These are phyloP conservation scores for Penaeus indicus DNA, from an alignment of 1,140 invertebrate species.

Conservation along the genomic window DNA sequence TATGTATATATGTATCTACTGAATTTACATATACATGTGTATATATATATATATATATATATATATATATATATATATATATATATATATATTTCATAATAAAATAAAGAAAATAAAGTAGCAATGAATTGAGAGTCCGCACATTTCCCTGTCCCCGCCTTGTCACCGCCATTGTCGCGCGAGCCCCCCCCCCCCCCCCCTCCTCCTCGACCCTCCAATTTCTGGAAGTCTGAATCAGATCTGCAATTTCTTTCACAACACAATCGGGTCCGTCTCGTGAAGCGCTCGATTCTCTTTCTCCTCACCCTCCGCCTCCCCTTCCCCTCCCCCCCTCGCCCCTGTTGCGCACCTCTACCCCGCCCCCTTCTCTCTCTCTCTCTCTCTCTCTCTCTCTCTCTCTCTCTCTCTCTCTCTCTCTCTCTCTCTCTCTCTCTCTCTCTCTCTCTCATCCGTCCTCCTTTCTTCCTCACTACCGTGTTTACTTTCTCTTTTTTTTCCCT, in stretches of 20 bases:
- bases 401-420: not conserved
- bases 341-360: not conserved
- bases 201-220: not conserved
- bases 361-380: not conserved
- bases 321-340: not conserved
- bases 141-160: no score
- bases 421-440: slow-evolving; percentile 5
- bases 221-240: not conserved
- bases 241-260: no score
- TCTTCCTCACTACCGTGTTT: not conserved
- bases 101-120: no score
- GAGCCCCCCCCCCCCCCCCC: not conserved
- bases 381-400: not conserved
- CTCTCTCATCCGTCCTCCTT: not conserved
- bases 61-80: not conserved
- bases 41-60: slow-evolving; percentile 22
- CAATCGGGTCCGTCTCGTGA: no score
- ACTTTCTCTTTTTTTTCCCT: not conserved
- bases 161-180: not conserved
- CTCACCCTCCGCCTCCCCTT: not conserved
- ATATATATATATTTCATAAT: not conserved
- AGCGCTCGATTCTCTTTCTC: not conserved
- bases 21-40: not conserved
- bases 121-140: no score
- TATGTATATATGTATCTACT: not conserved